Percentiles rank a stretch among this genome's conserved stretches.
phyloP scores from a whole-genome alignment of 92 coral and sea anemone genomes.

The Hydrozoanthus gracilis region DNA sequence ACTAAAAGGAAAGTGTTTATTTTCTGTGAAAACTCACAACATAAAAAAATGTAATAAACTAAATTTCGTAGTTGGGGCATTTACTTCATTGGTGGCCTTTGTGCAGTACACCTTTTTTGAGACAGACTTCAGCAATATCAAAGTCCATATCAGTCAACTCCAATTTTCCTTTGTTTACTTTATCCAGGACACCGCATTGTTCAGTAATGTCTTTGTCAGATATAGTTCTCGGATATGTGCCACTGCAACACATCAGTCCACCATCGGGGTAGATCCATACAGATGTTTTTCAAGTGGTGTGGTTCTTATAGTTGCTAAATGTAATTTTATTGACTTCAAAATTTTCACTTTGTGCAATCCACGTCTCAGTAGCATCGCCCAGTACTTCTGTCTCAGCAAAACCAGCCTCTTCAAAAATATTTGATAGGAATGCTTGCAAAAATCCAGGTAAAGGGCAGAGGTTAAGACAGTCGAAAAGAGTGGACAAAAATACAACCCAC shows the following conservation, averaged over 20 bases:
- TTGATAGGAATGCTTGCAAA: conserved; percentile 37
- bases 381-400: conserved; percentile 50
- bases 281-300: conserved; percentile 59
- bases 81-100: conserved; percentile 3
- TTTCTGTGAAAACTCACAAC: too few relatives aligned
- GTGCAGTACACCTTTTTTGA: conserved; percentile 23
- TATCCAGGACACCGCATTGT: conserved; percentile 53
- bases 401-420: conserved; percentile 37
- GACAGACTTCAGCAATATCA: conserved; percentile 53
- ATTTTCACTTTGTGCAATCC: conserved; percentile 43
- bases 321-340: conserved; percentile 59
- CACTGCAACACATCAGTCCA: conserved; percentile 46
- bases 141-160: conserved; percentile 54
- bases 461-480: conserved; percentile 36
- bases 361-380: conserved; percentile 48
- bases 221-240: conserved; percentile 54
- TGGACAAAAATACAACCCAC: conserved; percentile 39
- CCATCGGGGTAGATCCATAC: conserved; percentile 65
- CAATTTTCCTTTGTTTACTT: background rate
- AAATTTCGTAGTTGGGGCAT: conserved; percentile 21
- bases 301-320: conserved; percentile 58
- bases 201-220: conserved; percentile 37
- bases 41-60: too few relatives aligned
- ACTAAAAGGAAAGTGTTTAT: too few relatives aligned
- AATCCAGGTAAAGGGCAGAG: conserved; percentile 45